These are phyloP conservation scores for Gymnocephalus cernua DNA, from an alignment of 2,113 vertebrate genomes.

Conservation along the genomic window DNA sequence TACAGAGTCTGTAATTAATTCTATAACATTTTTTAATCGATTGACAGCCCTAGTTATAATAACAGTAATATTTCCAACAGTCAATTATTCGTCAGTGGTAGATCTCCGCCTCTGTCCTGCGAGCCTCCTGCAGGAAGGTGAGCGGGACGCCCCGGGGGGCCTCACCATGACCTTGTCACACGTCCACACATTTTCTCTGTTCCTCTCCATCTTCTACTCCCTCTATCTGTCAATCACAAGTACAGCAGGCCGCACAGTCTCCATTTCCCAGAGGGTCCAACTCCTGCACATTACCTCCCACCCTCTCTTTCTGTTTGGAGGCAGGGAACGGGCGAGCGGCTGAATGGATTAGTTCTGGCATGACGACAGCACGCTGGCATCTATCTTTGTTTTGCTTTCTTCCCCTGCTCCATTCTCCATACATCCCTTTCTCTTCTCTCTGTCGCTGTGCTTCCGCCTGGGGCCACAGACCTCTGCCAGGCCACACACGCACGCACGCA, in stretches of 20 bases:
- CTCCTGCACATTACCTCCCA: conserved; percentile 6
- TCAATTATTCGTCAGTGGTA: conserved; percentile 26
- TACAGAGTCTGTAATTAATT: too few relatives aligned
- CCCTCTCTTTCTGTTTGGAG: conserved; percentile 19
- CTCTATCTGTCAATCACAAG: background rate
- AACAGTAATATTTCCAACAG: conserved; percentile 2
- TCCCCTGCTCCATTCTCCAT: conserved; percentile 43
- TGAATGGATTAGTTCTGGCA: conserved; percentile 77
- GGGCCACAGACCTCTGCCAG: conserved; percentile 48
- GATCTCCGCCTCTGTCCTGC: background rate
- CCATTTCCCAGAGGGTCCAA: conserved; percentile 42
- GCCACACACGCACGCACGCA: conserved; percentile 48
- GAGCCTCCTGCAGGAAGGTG: background rate
- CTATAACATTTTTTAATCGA: too few relatives aligned
- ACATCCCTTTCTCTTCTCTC: conserved; percentile 49
- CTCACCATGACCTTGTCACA: background rate
- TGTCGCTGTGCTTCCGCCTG: conserved; percentile 58
- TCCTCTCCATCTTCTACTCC: conserved; percentile 8
- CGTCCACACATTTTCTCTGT: conserved; percentile 6
- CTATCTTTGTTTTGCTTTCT: conserved; percentile 65
- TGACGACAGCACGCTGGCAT: conserved; percentile 77
- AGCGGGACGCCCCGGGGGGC: background rate
- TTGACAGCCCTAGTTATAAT: too few relatives aligned
- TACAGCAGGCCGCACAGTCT: background rate
- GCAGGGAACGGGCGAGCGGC: conserved; percentile 28